Base-by-base conservation (phyloP, 1,140 invertebrate species). In the Drosophila asahinai region DNA sequence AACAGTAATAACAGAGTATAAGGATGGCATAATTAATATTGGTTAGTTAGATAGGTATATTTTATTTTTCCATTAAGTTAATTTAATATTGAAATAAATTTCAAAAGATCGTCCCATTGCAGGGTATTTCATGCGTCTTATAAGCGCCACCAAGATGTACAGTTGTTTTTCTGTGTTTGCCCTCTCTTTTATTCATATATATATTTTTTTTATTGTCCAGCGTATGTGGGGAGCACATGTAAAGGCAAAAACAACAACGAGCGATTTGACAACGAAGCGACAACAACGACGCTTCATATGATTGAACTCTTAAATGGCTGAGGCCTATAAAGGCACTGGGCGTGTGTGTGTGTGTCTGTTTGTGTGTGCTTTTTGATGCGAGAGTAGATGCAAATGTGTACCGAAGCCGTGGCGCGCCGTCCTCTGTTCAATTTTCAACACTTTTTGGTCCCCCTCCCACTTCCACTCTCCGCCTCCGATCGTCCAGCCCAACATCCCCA, bases 301-400 rank as follows among this genome's bases (percentile, higher is more conserved):
- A 86, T 86, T 86, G 80, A 86, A 86, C 83, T 86, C 79, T 80
- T 86, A 83, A 86, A 86, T 80, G 66, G 52, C 76, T 57, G 43
- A 57, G 60, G 66, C 79, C 64, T 66, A 74, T 55, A 79, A 71
- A 49, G 22, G 60, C 42, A 22, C 43, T 66, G 14, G 43, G 61
- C 27, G 36, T 64, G 58, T 36, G 43, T 45, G 36, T 59, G 7
- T 25, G n/a, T 42, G 19, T 19, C n/a, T 58, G 8, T 33, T n/a
- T 40, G 65, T 38, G 40, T 57, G 48, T 71, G 47, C 19, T 5
- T 55, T 33, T 22, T 55, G 47, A 43, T 59, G 57, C 49, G 49
- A 48, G 60, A 59, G 36, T 60, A 38, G 38, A 62, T 73, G 63
- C 67, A 62, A 59, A 65, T 63, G 43, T 73, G 57, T 63, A 36